phyloP scores from a whole-genome alignment of 2,797 vertebrate species.

The Antrozous pallidus region DNA sequence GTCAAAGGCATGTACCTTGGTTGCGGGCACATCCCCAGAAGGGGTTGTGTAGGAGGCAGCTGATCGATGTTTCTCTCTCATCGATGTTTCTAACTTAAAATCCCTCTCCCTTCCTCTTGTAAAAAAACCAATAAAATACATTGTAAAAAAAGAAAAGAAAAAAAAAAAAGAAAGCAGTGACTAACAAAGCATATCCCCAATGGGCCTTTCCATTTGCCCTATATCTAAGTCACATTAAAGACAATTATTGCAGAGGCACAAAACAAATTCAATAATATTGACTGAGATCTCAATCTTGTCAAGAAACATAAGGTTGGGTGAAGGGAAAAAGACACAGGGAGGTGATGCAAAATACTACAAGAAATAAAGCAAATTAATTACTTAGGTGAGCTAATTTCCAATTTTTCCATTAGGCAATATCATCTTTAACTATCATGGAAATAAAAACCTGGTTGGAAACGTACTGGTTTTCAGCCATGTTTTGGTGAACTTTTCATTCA shows the following conservation, averaged over 20 bases:
- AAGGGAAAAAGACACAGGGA: neutral
- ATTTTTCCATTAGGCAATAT: neutral
- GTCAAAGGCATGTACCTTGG: too few species aligned
- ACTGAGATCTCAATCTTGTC: neutral
- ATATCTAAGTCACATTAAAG: neutral
- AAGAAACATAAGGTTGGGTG: neutral
- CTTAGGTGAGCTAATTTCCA: neutral
- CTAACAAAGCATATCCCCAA: neutral
- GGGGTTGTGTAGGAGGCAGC: too few species aligned
- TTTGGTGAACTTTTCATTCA: conserved; percentile 9
- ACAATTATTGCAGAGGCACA: neutral
- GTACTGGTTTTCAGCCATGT: neutral
- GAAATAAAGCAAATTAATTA: neutral
- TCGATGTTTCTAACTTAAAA: too few species aligned
- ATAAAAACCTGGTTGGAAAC: neutral
- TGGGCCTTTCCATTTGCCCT: neutral
- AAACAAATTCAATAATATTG: neutral
- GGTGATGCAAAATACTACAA: neutral
- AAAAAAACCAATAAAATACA: too few species aligned
- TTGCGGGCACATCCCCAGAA: too few species aligned
- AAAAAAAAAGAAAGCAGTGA: neutral
- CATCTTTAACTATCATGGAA: neutral
- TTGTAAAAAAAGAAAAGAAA: neutral
- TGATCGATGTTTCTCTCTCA: too few species aligned
- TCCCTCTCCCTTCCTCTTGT: too few species aligned